Conservation (phyloP, 1,140 invertebrate genomes). For the Pseudoatta argentina region DNA sequence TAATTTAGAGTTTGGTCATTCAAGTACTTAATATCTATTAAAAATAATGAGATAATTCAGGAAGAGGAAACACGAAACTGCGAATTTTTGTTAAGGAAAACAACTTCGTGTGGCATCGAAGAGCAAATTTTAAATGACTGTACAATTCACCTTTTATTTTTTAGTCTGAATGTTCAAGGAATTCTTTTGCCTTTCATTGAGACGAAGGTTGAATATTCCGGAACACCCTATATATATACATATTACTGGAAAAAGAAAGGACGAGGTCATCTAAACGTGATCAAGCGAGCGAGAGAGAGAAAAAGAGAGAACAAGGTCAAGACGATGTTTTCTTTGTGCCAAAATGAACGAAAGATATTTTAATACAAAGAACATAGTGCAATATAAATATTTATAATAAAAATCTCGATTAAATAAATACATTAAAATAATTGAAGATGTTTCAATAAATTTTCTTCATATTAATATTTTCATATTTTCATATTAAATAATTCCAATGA, state of each 20-base stretch:
- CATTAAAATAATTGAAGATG: slow-evolving; percentile 11
- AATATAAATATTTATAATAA: background rate
- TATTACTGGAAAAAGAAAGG: background rate
- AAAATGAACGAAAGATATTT: slow-evolving; percentile 20
- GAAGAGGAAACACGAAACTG: background rate
- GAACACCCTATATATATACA: background rate
- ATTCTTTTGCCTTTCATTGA: background rate
- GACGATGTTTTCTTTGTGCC: background rate
- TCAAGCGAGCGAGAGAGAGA: background rate
- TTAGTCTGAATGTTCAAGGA: background rate
- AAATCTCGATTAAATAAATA: background rate
- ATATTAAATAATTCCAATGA: no score
- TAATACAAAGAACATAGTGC: background rate
- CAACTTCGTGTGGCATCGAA: background rate
- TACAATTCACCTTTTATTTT: background rate
- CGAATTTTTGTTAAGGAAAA: background rate
- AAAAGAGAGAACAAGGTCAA: slow-evolving; percentile 3
- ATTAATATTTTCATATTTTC: background rate
- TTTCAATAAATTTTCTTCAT: background rate
- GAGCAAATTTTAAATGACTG: background rate
- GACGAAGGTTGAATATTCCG: background rate
- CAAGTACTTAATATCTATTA: background rate
- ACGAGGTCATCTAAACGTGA: slow-evolving; percentile 5
- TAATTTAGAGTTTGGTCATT: background rate
- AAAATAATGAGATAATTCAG: background rate